A percentile compares a stretch with the other conserved stretches of the same genome.
Conservation (phyloP, 2,113 vertebrate genomes). For the Alaudala cheleensis region DNA sequence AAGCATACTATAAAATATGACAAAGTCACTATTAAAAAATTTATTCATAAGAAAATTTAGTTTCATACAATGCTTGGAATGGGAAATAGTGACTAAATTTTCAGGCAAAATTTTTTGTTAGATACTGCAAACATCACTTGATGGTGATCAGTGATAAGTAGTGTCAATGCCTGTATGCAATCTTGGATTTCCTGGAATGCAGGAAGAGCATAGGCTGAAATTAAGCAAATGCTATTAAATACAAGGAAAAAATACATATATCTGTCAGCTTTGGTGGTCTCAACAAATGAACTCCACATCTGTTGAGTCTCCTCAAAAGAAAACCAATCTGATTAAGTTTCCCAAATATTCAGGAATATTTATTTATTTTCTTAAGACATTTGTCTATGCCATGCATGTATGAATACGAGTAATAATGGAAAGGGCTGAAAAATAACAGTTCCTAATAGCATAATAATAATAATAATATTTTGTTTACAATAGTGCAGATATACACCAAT, state of each 20-base stretch:
- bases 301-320: neutral
- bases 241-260: neutral
- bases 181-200: neutral
- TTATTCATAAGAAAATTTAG: neutral
- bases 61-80: neutral
- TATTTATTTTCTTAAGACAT: neutral
- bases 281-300: neutral
- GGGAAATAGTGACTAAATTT: neutral
- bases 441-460: neutral
- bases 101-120: neutral
- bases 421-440: neutral
- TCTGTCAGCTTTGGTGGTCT: neutral
- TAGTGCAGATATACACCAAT: neutral
- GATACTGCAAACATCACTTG: neutral
- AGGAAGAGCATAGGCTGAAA: neutral
- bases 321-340: neutral
- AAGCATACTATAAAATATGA: neutral
- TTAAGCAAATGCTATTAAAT: neutral
- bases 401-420: neutral
- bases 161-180: neutral
- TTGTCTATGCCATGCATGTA: neutral
- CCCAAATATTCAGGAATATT: neutral
- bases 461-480: neutral
- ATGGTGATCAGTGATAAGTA: neutral
- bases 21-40: neutral